Evolutionary conservation across 2,113 vertebrate species (phyloP).

Genomic region (Bambusicola thoracicus): DNA sequence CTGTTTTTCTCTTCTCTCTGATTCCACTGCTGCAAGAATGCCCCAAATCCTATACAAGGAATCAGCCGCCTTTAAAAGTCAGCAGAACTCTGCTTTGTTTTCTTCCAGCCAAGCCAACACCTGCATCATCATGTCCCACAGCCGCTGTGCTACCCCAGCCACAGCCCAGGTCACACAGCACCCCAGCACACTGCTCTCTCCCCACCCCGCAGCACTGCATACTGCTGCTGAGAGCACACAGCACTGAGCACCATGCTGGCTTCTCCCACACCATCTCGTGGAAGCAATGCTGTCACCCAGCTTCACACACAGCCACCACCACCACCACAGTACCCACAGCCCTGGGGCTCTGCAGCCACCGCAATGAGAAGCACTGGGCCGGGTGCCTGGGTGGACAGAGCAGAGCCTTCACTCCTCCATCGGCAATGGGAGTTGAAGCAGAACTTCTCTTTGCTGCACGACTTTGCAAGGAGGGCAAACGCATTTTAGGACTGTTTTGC

Average conservation of each 20-base stretch:
- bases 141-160: not conserved
- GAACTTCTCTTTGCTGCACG: not conserved
- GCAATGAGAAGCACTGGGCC: not conserved
- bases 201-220: too few relatives aligned
- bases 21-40: not conserved
- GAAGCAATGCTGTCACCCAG: not conserved
- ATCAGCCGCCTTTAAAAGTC: not conserved
- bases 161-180: too few relatives aligned
- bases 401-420: not conserved
- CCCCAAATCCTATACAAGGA: not conserved
- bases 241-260: accelerated
- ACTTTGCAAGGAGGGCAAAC: not conserved
- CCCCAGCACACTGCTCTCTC: too few relatives aligned
- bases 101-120: not conserved
- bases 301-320: not conserved
- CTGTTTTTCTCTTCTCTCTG: not conserved
- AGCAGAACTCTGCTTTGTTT: not conserved
- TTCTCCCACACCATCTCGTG: not conserved
- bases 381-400: not conserved
- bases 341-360: not conserved
- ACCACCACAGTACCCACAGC: not conserved
- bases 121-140: not conserved
- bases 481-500: not conserved
- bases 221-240: accelerated
- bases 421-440: not conserved